phyloP scores from a whole-genome alignment of 2,888 invertebrate genomes.

The Taphrorychus bicolor region DNA sequence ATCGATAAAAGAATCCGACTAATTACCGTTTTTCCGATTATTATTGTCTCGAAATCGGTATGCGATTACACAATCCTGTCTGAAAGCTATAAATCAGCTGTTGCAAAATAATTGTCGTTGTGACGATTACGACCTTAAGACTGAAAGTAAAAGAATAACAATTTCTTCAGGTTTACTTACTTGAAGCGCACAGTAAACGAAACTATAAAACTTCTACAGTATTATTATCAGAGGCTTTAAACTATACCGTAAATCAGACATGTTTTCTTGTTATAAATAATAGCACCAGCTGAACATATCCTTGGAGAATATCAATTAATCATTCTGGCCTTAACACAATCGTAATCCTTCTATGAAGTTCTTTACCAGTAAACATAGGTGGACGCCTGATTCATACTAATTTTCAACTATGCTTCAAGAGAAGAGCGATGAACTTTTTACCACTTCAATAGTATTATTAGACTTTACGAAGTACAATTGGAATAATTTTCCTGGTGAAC shows the following conservation, averaged over 20 bases:
- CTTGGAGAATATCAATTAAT: slow-evolving; percentile 30
- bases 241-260: slow-evolving; percentile 20
- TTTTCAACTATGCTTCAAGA: slow-evolving; percentile 25
- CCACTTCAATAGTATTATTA: not conserved
- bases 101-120: not conserved
- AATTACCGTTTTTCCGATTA: slow-evolving; percentile 9
- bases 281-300: slow-evolving; percentile 28
- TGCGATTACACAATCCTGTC: not conserved
- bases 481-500: not conserved
- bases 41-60: slow-evolving; percentile 1
- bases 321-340: slow-evolving; percentile 20
- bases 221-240: slow-evolving; percentile 12
- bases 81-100: not conserved
- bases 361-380: slow-evolving; percentile 26
- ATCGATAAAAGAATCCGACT: slow-evolving; percentile 11
- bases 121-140: no score
- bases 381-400: slow-evolving; percentile 30
- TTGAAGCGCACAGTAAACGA: no score
- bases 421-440: slow-evolving; percentile 32
- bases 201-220: not conserved
- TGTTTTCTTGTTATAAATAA: slow-evolving; percentile 28
- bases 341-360: slow-evolving; percentile 25
- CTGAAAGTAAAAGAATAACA: no score
- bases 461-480: not conserved
- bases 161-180: no score